These are phyloP conservation scores for Caenorhabditis wallacei DNA, from an alignment of 2,888 invertebrate genomes.

Conservation along the genomic window DNA sequence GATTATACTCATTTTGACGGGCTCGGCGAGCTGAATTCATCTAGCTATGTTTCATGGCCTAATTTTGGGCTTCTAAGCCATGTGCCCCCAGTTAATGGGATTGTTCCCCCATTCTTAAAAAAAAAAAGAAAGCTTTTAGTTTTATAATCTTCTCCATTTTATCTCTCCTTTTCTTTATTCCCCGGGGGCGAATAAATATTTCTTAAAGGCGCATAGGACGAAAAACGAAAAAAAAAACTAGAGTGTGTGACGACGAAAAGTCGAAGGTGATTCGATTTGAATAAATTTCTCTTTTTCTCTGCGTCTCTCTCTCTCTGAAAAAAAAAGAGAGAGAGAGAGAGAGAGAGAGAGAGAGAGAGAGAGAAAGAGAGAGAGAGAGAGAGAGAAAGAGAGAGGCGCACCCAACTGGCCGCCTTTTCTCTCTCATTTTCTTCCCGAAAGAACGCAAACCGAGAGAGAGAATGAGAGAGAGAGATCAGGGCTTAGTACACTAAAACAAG, in stretches of 20 bases:
- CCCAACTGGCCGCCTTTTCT: neutral
- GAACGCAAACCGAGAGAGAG: too few species aligned
- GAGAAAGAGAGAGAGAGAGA: neutral
- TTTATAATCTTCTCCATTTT: slow-evolving; percentile 19
- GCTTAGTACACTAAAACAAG: neutral
- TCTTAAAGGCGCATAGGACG: neutral
- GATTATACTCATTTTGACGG: neutral
- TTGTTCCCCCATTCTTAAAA: neutral
- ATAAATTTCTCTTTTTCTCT: slow-evolving; percentile 4
- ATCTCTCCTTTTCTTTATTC: neutral
- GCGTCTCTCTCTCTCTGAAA: slow-evolving; percentile 7
- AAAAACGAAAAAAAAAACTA: slow-evolving; percentile 5
- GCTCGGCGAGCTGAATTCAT: neutral
- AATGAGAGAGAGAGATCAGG: neutral
- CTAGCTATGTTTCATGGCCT: neutral
- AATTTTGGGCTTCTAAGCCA: too few species aligned
- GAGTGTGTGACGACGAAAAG: slow-evolving; percentile 6
- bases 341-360: neutral
- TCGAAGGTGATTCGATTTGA: slow-evolving; percentile 33
- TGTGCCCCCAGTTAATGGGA: too few species aligned
- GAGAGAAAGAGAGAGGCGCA: too few species aligned
- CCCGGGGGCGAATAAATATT: slow-evolving; percentile 5
- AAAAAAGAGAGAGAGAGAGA: slow-evolving; percentile 1
- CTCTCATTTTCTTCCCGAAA: neutral
- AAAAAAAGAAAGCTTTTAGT: slow-evolving; percentile 22